Evolutionary conservation across 2,888 invertebrate species (phyloP).

Genomic region (Octodonta nipae): DNA sequence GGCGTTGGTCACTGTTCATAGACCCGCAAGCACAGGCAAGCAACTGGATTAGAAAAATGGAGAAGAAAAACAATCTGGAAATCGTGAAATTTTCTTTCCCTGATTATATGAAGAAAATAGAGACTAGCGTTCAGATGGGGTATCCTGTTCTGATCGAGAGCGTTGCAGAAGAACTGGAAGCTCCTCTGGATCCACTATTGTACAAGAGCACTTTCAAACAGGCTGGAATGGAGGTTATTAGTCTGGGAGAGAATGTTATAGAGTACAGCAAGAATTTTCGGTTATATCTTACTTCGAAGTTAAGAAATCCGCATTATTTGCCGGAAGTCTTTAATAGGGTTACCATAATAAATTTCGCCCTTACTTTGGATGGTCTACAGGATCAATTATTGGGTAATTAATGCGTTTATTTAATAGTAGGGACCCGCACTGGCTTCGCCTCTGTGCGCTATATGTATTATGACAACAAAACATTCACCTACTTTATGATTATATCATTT

Average conservation of each 20-base stretch:
- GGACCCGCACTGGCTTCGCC: no score
- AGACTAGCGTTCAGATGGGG: slow-evolving; percentile 62
- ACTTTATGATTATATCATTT: no score
- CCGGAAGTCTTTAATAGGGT: slow-evolving; percentile 76
- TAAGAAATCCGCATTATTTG: slow-evolving; percentile 72
- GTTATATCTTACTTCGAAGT: slow-evolving; percentile 69
- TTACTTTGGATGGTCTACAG: slow-evolving; percentile 69
- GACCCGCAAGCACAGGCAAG: slow-evolving; percentile 79
- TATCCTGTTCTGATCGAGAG: slow-evolving; percentile 67
- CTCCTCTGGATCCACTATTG: slow-evolving; percentile 64
- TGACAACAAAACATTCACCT: no score
- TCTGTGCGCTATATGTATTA: no score
- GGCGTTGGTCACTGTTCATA: slow-evolving; percentile 65
- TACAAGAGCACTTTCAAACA: slow-evolving; percentile 61
- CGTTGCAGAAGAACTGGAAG: slow-evolving; percentile 63
- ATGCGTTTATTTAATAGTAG: slow-evolving; percentile 4
- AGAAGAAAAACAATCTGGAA: slow-evolving; percentile 55
- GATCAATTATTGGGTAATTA: slow-evolving; percentile 72
- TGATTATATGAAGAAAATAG: slow-evolving; percentile 62
- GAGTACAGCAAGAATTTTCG: slow-evolving; percentile 63
- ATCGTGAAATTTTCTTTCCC: slow-evolving; percentile 61
- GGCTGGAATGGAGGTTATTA: slow-evolving; percentile 60
- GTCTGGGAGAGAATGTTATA: slow-evolving; percentile 63
- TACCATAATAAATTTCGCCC: slow-evolving; percentile 69
- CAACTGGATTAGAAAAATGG: slow-evolving; percentile 75